Base-by-base conservation (phyloP, 2,888 invertebrate species). In the Pandemis heparana region DNA sequence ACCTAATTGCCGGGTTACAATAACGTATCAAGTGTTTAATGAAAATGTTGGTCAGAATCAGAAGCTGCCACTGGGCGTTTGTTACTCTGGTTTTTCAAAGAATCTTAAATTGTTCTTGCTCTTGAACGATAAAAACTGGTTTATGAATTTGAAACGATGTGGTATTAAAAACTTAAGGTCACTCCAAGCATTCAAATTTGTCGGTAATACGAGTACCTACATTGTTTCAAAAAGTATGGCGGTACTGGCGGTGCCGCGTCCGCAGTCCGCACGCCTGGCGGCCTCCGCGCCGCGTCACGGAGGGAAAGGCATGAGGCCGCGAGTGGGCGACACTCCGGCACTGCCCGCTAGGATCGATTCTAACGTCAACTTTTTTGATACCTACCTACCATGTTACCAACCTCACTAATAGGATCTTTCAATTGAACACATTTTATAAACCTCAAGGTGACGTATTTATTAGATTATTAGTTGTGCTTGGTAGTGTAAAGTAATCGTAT, bases 281-380 rank as follows among this genome's bases (percentile, higher is more conserved):
- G 68, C 51, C 65, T 75, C 63, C 76, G 69, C 62, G 61, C 66
- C 51, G 67, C 75, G 75, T 76, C 72, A 75, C 72, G 71, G 78
- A 85, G 85, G 85, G 86, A 87, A 87, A 87, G 86, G 87, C 83
- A 78, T 73, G 82, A 86, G 87, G 87, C 81, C 85, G 79, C 68
- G 74, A 74, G 79, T 80, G 79, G 82, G 85, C 81, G 83, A 81
- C 75, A 63, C 70, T 75, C 65, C 59, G 71, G 65, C 71, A 66
- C 69, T 75, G 69, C 63, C 70, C 68, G 75, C 77, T 75, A 77
- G 75, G 77, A 82, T 80, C 66, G 75, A 73, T 81, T 80, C 77
- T 82, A 83, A 84, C 82, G 80, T 80, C 81, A 81, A 76, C 76
- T 76, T 77, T 62, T 71, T 71, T 75, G 74, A 78, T 78, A 74